Percentiles rank a stretch among this genome's conserved stretches.
Evolutionary conservation across 2,888 invertebrate genomes (phyloP).

Genomic region (Macropis europaea): DNA sequence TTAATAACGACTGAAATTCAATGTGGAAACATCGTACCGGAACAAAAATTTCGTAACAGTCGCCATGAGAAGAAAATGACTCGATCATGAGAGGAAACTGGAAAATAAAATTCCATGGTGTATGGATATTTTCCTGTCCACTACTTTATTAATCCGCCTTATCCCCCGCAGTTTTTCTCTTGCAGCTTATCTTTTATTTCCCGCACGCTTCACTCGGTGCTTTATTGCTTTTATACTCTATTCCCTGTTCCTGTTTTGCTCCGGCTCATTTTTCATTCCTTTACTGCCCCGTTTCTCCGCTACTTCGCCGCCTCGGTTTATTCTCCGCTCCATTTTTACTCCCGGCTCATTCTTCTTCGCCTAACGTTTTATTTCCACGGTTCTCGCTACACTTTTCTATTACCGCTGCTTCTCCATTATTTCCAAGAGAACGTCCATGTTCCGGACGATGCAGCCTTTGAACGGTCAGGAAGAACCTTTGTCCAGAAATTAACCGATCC

Average conservation of each 20-base stretch:
- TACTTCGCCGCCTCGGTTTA: slow-evolving; percentile 40
- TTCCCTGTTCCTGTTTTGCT: slow-evolving; percentile 43
- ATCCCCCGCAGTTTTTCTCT: slow-evolving; percentile 20
- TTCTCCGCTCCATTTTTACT: slow-evolving; percentile 33
- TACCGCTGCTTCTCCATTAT: no score
- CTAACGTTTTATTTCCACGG: no score
- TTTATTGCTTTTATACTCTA: slow-evolving; percentile 32
- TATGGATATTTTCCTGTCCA: slow-evolving; percentile 7
- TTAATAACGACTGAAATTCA: no score
- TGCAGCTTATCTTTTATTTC: slow-evolving; percentile 5
- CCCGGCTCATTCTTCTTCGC: no score
- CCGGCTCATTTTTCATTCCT: slow-evolving; percentile 44
- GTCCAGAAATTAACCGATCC: no score
- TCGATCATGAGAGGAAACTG: neutral
- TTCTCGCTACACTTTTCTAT: slow-evolving; percentile 15
- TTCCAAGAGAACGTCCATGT: no score
- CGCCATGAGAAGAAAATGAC: neutral
- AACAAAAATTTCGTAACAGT: no score
- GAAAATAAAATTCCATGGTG: slow-evolving; percentile 12
- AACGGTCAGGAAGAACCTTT: no score
- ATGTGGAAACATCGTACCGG: no score
- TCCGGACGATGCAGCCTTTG: no score
- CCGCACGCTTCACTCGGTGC: slow-evolving; percentile 6
- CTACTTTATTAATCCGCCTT: slow-evolving; percentile 39
- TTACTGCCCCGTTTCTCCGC: slow-evolving; percentile 15